Evolutionary conservation across 2,888 invertebrate species (phyloP), one percentile per base, ranked within the genome.

Genomic region (Parnassius apollo): DNA sequence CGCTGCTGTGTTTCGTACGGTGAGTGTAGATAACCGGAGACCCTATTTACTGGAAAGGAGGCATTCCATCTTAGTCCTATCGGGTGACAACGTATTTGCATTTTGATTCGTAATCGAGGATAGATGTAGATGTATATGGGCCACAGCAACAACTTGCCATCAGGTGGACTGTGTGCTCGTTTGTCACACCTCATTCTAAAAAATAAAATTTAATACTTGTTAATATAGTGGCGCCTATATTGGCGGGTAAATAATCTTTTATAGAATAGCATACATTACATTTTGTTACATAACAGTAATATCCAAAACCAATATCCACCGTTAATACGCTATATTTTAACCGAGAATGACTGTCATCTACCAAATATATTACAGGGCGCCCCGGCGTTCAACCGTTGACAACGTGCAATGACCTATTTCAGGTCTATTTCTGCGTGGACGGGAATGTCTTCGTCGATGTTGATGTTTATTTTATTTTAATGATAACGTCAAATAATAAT

Each of bases 331-430:
- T 52, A 59, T 59, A 64, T 64, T 64, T 64, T 57, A 59, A 42
- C 56, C 48, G 57, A n/a, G 59, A 59, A 59, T 59, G 59, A 64
- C 64, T 57, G 64, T 64, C 64, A 64, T 59, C 55, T 49, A 56
- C 63, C 63, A 63, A 56, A 63, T 63, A 63, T 63, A 63, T 59
- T 59, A 60, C 57, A 59, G 48, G 51, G 64, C 64, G 64, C 59
- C 56, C 51, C 64, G 64, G 56, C 56, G 55, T 48, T 64, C 57
- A 55, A 56, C 59, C 64, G 58, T 51, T 56, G 61, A 57, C 63
- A 59, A 67, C 67, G 66, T 58, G 55, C 67, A 59, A 62, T 69
- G 70, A 71, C 70, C 70, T 66, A 71, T 66, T 68, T 71, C 59
- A 58, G 59, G 64, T 69, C 69, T 71, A 71, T 71, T 70, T 67